A percentile compares a stretch with the other conserved stretches of the same genome.
phyloP scores from a whole-genome alignment of 2,797 vertebrate genomes.

The Notoglanidium macrostoma region DNA sequence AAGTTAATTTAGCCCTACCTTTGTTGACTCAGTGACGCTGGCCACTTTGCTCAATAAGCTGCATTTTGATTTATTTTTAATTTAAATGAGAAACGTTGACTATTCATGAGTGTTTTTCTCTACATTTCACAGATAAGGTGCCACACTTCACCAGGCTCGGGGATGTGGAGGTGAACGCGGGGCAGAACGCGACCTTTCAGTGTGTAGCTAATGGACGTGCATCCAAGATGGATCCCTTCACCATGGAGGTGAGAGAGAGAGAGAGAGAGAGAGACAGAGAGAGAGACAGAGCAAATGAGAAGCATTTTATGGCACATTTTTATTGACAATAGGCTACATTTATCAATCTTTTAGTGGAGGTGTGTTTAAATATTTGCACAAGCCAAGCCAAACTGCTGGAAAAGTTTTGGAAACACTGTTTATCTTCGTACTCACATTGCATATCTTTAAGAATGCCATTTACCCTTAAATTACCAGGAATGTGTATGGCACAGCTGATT shows the following conservation, averaged over 20 bases:
- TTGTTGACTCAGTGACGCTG: neutral
- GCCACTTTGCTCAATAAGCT: neutral
- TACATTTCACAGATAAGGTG: slow-evolving; percentile 87
- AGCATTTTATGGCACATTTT: neutral
- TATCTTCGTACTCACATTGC: neutral
- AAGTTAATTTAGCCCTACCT: neutral
- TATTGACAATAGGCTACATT: neutral
- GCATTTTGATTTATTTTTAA: neutral
- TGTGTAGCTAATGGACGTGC: slow-evolving; percentile 94
- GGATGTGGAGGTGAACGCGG: slow-evolving; percentile 96
- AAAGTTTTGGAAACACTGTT: neutral
- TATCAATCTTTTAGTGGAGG: neutral
- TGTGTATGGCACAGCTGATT: neutral
- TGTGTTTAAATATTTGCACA: neutral
- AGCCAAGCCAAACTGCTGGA: neutral
- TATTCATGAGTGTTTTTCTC: neutral
- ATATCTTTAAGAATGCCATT: neutral
- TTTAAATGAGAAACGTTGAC: neutral
- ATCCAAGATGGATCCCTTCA: slow-evolving; percentile 79
- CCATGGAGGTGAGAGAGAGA: slow-evolving; percentile 72
- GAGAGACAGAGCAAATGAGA: neutral
- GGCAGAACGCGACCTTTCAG: slow-evolving; percentile 97
- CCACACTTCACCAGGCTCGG: slow-evolving; percentile 96
- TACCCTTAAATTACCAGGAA: neutral
- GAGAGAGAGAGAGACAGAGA: slow-evolving; percentile 3